Base-by-base conservation (phyloP, 2,797 vertebrate species). In the Diceros bicornis region DNA sequence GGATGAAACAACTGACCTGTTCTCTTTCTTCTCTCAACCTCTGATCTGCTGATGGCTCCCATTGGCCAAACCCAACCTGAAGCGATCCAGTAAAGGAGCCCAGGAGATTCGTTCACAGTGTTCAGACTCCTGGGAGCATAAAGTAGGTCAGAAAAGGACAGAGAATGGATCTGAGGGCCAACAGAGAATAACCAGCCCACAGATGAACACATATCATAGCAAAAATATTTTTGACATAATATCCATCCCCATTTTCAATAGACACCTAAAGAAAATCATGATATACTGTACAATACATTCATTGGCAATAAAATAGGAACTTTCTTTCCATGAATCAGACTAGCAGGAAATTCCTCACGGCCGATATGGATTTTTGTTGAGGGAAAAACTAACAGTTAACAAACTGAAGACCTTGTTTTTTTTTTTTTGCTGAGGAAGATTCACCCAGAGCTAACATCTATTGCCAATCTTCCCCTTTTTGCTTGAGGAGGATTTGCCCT, bases 181-280 rank as follows among this genome's bases (percentile, higher is more conserved):
- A 69, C 5, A 74, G 57, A 66, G 12, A 87, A 62, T 55, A 82
- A 86, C 34, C 50, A 94, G 25, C 27, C 32, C 59, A n/a, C 32
- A 41, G 79, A 83, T 55, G 57, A 95, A 61, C 9, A 55, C 7
- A n/a, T 34, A 62, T 34, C 6, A 32, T 44, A 72, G 25, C 55
- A 83, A 82, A 95, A 86, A 72, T 69, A 84, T 72, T 25, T 93
- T 91, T 62, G 34, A 25, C 16, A 81, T 85, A 75, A 78, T 92
- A 68, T 50, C 41, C 14, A 68, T 62, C 37, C 32, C 20, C 23
- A 59, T 74, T 87, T 87, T 87, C 41, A 75, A 55, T n/a, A 82
- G 32, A 69, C 13, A 59, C 20, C 68, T 81, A 84, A 84, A 91
- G n/a, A 91, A 95, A 79, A 91, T 79, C 64, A 57, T 37, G 14